Evolutionary conservation across 2,888 invertebrate species (phyloP).

Genomic region (Phania funesta): DNA sequence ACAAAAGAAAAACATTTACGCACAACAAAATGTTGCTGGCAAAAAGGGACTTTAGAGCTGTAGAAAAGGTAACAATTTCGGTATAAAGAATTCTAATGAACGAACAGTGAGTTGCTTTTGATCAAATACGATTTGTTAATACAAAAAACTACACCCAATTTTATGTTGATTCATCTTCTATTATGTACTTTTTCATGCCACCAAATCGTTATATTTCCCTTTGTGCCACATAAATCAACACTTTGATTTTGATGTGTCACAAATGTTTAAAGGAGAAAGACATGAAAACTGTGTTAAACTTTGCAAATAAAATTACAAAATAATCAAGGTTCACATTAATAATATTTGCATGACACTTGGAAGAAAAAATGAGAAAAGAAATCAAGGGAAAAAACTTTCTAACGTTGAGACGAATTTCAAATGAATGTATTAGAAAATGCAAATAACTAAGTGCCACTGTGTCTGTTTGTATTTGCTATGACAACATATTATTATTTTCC

Average conservation of each 20-base stretch:
- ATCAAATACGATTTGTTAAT: conserved; percentile 63
- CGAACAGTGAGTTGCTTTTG: conserved; percentile 58
- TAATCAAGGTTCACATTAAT: conserved; percentile 55
- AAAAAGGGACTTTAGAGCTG: background rate
- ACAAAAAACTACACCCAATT: conserved; percentile 7
- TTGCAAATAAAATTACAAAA: conserved; percentile 61
- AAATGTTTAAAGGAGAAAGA: background rate
- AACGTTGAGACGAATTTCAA: conserved; percentile 12
- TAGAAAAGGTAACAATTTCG: background rate
- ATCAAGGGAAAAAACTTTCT: conserved; percentile 17
- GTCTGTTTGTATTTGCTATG: conserved; percentile 63
- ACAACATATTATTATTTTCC: conserved; percentile 59
- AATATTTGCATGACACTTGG: conserved; percentile 66
- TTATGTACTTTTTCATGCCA: background rate
- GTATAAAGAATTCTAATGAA: conserved; percentile 21
- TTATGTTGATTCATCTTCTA: conserved; percentile 64
- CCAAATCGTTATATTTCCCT: conserved; percentile 49
- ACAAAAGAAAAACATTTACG: conserved; percentile 48
- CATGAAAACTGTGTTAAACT: conserved; percentile 13
- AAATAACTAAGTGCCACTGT: conserved; percentile 28
- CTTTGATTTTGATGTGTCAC: conserved; percentile 57
- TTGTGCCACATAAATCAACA: conserved; percentile 57
- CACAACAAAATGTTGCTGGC: background rate
- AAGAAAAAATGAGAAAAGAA: conserved; percentile 3
- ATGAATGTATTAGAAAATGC: conserved; percentile 28